Evolutionary conservation across 2,797 vertebrate species (phyloP), one percentile per base, ranked within the genome.

Genomic region (Calcarius lapponicus): DNA sequence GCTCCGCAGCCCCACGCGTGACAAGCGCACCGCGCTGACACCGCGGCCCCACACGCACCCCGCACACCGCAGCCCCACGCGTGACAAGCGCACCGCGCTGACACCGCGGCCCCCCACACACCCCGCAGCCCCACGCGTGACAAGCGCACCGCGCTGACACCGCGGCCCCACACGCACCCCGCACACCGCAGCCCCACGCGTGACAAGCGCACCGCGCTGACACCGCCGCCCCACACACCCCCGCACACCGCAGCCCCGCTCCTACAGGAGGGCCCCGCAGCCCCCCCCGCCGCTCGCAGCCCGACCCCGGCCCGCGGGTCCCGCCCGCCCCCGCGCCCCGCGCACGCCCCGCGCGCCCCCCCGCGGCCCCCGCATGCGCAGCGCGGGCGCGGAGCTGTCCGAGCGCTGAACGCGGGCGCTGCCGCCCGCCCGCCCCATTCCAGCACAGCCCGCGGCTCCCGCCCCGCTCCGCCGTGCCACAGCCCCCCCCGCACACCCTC

Each of bases 321-420:
- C 53, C 53, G 53, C 19, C 53, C 53, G 53, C 18, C 19, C 53
- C 53, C 53, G 53, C 54, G 20, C 53, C 51, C 51, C 61, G 17
- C 85, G 5, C 13, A 6, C 71, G 36, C 40, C 34, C 43, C 20
- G 19, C 42, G 28, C 56, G n/a, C 38, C 10, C 14, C 15, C 21
- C 32, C 19, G 3, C 9, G 98, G 98, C 58, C 13, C 2, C 98
- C 98, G 98, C 99, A 98, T 99, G 99, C 99, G 98, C 98, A 97
- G 43, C 96, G 88, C 71, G 92, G 96, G 78, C 94, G 97, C 92
- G 98, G 98, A 98, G 98, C 98, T 99, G 97, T 98, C 98, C 98
- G 98, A 97, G 97, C 92, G 96, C 98, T 98, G 97, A 98, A 97
- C 98, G n/a, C 97, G 96, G 97, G 98, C 98, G 92, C 96, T 95